Evolutionary conservation across 2,113 vertebrate genomes (phyloP).

Genomic region (Tyto alba): DNA sequence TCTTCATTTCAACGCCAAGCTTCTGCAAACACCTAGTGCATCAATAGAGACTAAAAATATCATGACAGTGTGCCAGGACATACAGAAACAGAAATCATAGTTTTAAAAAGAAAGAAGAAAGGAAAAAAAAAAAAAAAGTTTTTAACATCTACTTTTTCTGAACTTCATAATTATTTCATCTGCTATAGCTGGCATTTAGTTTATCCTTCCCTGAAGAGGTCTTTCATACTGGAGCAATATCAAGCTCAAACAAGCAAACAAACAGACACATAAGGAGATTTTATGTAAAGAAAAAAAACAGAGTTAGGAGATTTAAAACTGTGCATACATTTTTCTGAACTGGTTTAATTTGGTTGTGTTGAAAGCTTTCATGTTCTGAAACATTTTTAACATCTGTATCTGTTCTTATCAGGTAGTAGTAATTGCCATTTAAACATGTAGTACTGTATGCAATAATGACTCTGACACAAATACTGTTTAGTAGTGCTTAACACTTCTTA

Average conservation of each 20-base stretch:
- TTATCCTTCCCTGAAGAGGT: neutral
- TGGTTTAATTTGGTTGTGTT: neutral
- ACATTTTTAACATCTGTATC: conserved; percentile 22
- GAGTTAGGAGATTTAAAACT: neutral
- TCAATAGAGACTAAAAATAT: neutral
- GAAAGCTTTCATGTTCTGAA: conserved; percentile 27
- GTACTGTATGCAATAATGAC: neutral
- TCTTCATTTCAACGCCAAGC: neutral
- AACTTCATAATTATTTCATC: neutral
- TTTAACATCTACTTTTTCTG: neutral
- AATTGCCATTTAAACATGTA: neutral
- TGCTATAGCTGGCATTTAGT: neutral
- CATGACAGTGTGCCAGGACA: neutral
- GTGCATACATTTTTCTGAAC: neutral
- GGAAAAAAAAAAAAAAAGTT: neutral
- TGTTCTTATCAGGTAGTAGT: conserved; percentile 7
- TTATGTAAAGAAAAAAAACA: neutral
- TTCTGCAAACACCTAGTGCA: neutral
- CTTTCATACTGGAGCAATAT: neutral
- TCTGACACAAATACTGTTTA: neutral
- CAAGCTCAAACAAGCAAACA: neutral
- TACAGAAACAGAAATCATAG: neutral
- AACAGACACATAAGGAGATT: neutral
- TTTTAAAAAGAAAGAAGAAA: neutral
- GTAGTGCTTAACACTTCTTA: neutral